These are phyloP conservation scores for Borostomias antarcticus DNA, from an alignment of 2,797 vertebrate genomes.

Conservation along the genomic window DNA sequence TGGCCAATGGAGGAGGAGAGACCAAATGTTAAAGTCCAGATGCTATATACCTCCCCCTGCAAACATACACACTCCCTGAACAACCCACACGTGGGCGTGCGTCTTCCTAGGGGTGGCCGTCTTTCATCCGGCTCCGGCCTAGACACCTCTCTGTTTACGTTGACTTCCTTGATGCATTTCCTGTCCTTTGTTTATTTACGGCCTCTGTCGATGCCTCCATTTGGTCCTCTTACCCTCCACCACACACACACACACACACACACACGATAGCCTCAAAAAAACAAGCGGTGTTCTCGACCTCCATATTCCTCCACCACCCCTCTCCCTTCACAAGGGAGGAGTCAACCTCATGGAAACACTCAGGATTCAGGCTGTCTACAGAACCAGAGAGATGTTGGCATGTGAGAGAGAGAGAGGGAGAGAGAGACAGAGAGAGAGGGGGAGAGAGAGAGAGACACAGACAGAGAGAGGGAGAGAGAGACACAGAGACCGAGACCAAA, in stretches of 20 bases:
- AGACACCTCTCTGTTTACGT: conserved; percentile 4
- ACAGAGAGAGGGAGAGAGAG: too few species aligned
- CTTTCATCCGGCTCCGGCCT: conserved; percentile 24
- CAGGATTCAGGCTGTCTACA: too few species aligned
- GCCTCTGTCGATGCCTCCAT: neutral
- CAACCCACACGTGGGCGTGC: neutral
- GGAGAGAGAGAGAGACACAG: too few species aligned
- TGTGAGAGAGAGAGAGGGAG: too few species aligned
- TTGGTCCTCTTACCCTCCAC: conserved; percentile 4
- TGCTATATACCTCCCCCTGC: conserved; percentile 11
- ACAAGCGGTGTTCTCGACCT: neutral
- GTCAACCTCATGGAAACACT: neutral
- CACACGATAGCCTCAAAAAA: too few species aligned
- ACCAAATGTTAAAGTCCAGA: conserved; percentile 33
- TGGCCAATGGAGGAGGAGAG: conserved; percentile 17
- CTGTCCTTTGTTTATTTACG: conserved; percentile 30
- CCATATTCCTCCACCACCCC: neutral
- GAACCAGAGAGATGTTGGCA: too few species aligned
- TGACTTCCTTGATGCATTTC: conserved; percentile 1
- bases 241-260: neutral
- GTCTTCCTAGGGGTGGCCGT: conserved; percentile 1
- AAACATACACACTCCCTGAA: neutral
- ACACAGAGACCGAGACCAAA: too few species aligned
- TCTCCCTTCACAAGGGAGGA: neutral
- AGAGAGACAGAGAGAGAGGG: too few species aligned